A percentile compares a stretch with the other conserved stretches of the same genome.
These are phyloP conservation scores for Panagrolaimus sp. DNA, from an alignment of 1,140 invertebrate genomes.

Conservation along the genomic window DNA sequence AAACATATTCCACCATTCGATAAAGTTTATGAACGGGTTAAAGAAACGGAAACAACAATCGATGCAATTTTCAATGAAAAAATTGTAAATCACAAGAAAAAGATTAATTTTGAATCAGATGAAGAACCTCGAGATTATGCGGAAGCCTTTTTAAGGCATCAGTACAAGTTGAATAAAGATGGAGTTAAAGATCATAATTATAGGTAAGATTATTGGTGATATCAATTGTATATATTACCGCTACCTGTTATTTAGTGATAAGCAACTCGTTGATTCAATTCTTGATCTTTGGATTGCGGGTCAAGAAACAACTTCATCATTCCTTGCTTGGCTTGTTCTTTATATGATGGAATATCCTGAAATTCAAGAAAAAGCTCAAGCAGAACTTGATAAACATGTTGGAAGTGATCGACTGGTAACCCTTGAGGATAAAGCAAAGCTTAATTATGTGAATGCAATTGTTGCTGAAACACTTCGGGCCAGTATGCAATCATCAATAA, in stretches of 20 bases:
- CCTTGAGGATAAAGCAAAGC: neutral
- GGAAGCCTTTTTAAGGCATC: constrained; percentile 25
- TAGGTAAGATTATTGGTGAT: neutral
- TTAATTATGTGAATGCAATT: constrained; percentile 23
- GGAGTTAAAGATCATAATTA: constrained; percentile 4
- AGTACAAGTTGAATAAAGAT: constrained; percentile 11
- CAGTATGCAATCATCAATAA: neutral
- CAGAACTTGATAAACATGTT: neutral
- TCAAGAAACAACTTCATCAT: neutral
- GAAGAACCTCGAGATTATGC: constrained; percentile 29
- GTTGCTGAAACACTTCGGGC: neutral
- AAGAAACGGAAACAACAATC: constrained; percentile 1
- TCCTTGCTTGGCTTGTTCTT: neutral
- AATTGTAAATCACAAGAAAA: constrained; percentile 18
- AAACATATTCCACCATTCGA: constrained; percentile 22
- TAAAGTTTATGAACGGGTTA: constrained; percentile 16
- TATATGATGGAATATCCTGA: constrained; percentile 18
- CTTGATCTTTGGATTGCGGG: constrained; percentile 6
- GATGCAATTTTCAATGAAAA: constrained; percentile 10
- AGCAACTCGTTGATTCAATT: constrained; percentile 10
- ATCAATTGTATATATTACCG: no score
- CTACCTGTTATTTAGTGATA: neutral
- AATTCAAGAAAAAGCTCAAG: neutral
- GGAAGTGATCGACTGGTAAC: neutral
- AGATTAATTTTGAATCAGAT: neutral